Base-by-base conservation (phyloP, 2,113 vertebrate species). In the Oreotrochilus melanogaster region DNA sequence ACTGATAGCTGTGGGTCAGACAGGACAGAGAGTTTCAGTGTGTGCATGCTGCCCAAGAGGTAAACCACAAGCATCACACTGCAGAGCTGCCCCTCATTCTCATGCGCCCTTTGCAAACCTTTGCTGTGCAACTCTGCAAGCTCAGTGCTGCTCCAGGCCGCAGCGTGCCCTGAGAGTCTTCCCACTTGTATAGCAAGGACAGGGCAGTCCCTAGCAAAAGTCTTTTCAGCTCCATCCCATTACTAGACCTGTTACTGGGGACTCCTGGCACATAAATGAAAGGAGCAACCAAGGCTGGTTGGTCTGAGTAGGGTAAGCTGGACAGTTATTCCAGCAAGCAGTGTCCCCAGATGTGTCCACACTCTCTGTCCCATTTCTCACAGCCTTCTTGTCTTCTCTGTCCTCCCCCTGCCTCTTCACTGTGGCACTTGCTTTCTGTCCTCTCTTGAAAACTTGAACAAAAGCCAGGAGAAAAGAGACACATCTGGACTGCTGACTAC, bases 1-100 rank as follows among this genome's bases (percentile, higher is more conserved):
- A 99, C 89, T 95, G 98, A 93, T 98, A 99, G 91, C 99, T 99
- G 96, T 22, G 60, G 76, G 90, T 42, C 84, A 88, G 90, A 86
- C 1, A 6, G 66, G 21, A 88, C 69, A 71, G 56, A 25, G 9
- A 62, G 58, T 14, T 13, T 95, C 53, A 86, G 48, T 15, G 24
- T 3, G 2, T 30, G 42, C 37, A 25, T 2, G 16, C 18, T 0
- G 0, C 35, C 0, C 0, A 1, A 76, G 48, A 0, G 0, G 18
- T 23, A 28, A 39, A 19, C 6, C 1, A 1, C 3, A 3, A 27
- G 24, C 3, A 1, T 11, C 31, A 19, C 4, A 18, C 62, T 15
- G 16, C 0, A 6, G 17, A 92, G 62, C 50, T 24, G 58, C 51
- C 61, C 37, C 28, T 37, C 0, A 0, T 14, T 28, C 37, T 1